Conservation (phyloP, 2,113 vertebrate genomes). For the Nipponia nippon region DNA sequence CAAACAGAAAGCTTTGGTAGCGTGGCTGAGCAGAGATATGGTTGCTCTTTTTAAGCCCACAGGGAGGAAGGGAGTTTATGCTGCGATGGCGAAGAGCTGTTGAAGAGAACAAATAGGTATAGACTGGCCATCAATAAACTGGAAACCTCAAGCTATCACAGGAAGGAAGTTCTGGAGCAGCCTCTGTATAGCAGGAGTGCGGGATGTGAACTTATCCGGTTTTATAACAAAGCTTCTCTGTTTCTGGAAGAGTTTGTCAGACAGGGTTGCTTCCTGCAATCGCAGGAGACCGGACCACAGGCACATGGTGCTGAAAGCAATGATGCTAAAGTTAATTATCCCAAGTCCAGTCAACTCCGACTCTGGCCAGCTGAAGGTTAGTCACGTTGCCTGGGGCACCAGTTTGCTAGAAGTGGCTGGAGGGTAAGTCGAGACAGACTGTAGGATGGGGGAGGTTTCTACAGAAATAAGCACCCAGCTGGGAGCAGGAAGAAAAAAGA, state of each 20-base stretch:
- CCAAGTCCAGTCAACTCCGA: neutral
- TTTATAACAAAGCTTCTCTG: neutral
- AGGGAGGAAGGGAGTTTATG: neutral
- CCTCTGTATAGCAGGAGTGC: neutral
- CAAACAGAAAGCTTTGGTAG: neutral
- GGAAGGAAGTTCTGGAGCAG: neutral
- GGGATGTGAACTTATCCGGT: neutral
- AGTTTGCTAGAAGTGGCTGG: neutral
- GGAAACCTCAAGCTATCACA: neutral
- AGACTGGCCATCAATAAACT: neutral
- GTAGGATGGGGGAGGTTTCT: neutral
- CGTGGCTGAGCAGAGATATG: neutral
- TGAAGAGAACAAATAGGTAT: neutral
- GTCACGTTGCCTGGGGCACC: rapidly evolving
- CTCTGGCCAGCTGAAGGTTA: neutral
- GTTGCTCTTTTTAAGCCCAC: neutral
- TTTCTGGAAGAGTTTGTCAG: neutral
- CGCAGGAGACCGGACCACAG: neutral
- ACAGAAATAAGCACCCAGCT: neutral
- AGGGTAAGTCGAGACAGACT: neutral
- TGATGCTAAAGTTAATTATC: neutral
- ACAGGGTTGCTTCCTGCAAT: neutral
- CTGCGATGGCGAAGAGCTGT: neutral
- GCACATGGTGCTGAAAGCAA: neutral
- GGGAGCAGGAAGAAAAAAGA: neutral